These are phyloP conservation scores for Pseudococcus jackbeardsleyi DNA, from an alignment of 2,888 invertebrate genomes.

Conservation along the genomic window DNA sequence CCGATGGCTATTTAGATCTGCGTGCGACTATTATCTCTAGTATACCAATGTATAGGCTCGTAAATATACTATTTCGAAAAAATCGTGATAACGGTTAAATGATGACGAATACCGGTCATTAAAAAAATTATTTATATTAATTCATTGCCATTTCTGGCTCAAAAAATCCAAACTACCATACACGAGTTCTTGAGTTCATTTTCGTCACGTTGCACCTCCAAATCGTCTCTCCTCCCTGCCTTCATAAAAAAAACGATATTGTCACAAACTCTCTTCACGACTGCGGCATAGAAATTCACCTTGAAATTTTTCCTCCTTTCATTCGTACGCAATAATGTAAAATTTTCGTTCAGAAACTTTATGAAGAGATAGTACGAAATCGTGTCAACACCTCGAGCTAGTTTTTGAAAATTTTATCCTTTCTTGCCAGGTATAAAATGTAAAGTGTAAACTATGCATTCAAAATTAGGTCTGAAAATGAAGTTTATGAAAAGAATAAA, in stretches of 20 bases:
- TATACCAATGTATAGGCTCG: background rate
- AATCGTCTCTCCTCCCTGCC: background rate
- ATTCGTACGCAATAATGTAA: background rate
- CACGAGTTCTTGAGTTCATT: background rate
- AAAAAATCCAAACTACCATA: background rate
- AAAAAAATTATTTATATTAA: constrained; percentile 19
- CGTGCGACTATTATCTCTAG: background rate
- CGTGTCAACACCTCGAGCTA: too few relatives aligned
- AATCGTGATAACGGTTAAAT: constrained; percentile 9
- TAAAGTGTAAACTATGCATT: too few relatives aligned
- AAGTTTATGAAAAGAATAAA: too few relatives aligned
- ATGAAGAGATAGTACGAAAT: too few relatives aligned
- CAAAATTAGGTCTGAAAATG: too few relatives aligned
- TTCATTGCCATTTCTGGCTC: constrained; percentile 2
- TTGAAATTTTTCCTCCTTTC: constrained; percentile 12
- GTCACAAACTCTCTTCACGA: background rate
- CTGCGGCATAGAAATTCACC: background rate
- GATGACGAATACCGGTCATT: constrained; percentile 26
- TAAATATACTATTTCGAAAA: constrained; percentile 8
- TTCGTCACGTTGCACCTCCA: background rate
- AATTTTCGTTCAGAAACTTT: background rate
- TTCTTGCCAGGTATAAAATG: too few relatives aligned
- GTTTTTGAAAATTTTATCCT: too few relatives aligned
- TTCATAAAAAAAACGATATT: too few relatives aligned
- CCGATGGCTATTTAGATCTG: constrained; percentile 1